A percentile compares a stretch with the other conserved stretches of the same genome.
phyloP scores from a whole-genome alignment of 2,797 vertebrate genomes.

The Muscicapa striata region DNA sequence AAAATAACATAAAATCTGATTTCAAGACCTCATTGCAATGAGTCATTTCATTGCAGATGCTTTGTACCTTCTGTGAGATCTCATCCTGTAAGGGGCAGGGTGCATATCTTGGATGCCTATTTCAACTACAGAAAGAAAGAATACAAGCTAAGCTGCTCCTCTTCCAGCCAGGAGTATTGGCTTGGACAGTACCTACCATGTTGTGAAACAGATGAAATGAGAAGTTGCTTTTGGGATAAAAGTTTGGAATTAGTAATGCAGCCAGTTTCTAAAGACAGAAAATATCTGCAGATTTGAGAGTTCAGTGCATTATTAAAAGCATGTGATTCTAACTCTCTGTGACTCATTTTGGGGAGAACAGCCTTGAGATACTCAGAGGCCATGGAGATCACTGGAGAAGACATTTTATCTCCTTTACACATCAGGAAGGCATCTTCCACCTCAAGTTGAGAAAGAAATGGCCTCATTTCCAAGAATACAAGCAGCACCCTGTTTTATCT shows the following conservation, averaged over 20 bases:
- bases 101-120: background rate
- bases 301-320: background rate
- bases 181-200: background rate
- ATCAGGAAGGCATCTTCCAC: background rate
- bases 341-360: background rate
- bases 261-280: background rate
- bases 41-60: background rate
- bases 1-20: constrained; percentile 35
- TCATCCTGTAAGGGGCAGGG: background rate
- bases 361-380: background rate
- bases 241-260: background rate
- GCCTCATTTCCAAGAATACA: background rate
- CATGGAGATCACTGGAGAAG: background rate
- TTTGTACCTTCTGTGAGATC: constrained; percentile 4
- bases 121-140: background rate
- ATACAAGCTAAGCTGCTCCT: background rate
- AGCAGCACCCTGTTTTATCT: background rate
- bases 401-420: background rate
- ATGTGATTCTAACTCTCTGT: background rate
- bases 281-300: background rate
- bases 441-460: background rate
- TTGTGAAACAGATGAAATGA: background rate
- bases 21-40: background rate
- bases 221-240: background rate
- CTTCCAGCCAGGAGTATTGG: background rate